Percentiles rank a stretch among this genome's conserved stretches.
phyloP scores from a whole-genome alignment of 1,140 invertebrate genomes.

The Paracyclopina nana region DNA sequence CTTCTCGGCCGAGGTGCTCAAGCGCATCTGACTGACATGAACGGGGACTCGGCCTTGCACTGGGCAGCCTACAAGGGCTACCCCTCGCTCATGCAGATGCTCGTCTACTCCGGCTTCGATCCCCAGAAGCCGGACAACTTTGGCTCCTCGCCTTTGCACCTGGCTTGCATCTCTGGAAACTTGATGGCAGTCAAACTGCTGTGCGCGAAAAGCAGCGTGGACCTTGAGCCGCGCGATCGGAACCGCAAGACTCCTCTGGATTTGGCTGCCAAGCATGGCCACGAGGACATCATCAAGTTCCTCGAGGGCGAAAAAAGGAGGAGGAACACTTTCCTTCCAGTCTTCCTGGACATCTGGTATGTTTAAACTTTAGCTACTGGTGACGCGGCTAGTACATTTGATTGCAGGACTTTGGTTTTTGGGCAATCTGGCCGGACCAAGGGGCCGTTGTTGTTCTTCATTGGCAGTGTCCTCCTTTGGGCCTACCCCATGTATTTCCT shows the following conservation, averaged over 20 bases:
- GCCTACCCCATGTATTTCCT: conserved; percentile 81
- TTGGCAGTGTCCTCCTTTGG: conserved; percentile 64
- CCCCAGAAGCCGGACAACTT: conserved; percentile 74
- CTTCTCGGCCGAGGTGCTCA: conserved; percentile 64
- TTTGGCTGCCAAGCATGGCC: conserved; percentile 62
- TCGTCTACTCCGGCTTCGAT: conserved; percentile 76
- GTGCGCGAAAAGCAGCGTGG: conserved; percentile 70
- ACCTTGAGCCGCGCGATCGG: conserved; percentile 62
- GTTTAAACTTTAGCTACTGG: conserved; percentile 16
- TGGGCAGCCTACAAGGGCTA: conserved; percentile 74
- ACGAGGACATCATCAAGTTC: conserved; percentile 56
- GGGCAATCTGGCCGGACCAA: conserved; percentile 73
- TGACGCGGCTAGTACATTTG: conserved; percentile 16
- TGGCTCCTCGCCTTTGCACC: conserved; percentile 72
- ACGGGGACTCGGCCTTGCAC: conserved; percentile 73
- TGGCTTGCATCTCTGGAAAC: conserved; percentile 74
- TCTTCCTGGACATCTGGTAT: conserved; percentile 61
- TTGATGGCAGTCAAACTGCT: conserved; percentile 39
- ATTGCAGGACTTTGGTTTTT: conserved; percentile 50
- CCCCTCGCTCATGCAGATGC: conserved; percentile 26
- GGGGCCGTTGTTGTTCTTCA: conserved; percentile 59
- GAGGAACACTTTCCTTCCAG: conserved; percentile 58
- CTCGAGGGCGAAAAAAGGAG: conserved; percentile 56
- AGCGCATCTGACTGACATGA: conserved; percentile 64
- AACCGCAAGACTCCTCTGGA: conserved; percentile 75